phyloP scores from a whole-genome alignment of 2,113 vertebrate genomes.

The Silurus meridionalis region DNA sequence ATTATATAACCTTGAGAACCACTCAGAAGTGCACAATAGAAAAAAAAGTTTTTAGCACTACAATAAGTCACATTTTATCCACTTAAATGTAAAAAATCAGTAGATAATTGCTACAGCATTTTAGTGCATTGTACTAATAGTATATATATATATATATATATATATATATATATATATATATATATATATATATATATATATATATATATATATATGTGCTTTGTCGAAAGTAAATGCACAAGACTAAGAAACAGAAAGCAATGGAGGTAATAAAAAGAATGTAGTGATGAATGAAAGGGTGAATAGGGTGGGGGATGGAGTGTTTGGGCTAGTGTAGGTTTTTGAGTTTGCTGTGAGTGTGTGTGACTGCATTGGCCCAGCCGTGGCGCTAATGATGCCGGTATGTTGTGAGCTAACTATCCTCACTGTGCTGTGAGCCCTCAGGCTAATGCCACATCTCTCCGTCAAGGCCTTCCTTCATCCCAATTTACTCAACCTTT shows the following conservation, averaged over 20 bases:
- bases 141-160: too few species aligned
- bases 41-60: constrained; percentile 19
- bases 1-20: constrained; percentile 58
- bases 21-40: constrained; percentile 55
- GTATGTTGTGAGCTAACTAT: constrained; percentile 76
- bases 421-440: constrained; percentile 77
- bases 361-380: constrained; percentile 73
- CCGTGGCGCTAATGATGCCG: constrained; percentile 76
- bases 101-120: not conserved
- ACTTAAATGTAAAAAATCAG: not conserved
- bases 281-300: constrained; percentile 19
- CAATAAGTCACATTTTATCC: not conserved
- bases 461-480: constrained; percentile 78
- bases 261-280: constrained; percentile 1
- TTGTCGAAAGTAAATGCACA: not conserved
- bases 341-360: constrained; percentile 59
- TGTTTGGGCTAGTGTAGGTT: constrained; percentile 33
- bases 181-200: too few species aligned
- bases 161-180: too few species aligned
- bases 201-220: not conserved
- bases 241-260: not conserved
- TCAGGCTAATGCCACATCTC: constrained; percentile 78
- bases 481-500: constrained; percentile 75
- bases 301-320: constrained; percentile 36
- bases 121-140: not conserved